phyloP scores from a whole-genome alignment of 2,797 vertebrate species.

The Amazonetta brasiliensis region DNA sequence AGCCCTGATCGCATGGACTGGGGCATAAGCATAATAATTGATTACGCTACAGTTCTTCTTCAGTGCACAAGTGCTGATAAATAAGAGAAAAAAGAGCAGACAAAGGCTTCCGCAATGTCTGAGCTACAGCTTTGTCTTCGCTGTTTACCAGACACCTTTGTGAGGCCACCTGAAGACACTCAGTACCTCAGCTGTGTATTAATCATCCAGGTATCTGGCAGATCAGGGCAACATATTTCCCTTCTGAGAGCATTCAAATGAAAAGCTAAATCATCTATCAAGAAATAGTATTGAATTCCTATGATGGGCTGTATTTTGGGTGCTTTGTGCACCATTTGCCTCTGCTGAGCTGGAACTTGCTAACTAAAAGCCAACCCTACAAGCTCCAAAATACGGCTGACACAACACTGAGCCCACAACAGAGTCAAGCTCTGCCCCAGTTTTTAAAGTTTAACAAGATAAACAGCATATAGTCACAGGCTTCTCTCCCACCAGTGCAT shows the following conservation, averaged over 20 bases:
- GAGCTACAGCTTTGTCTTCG: neutral
- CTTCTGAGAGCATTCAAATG: neutral
- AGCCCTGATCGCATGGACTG: neutral
- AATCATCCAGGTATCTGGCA: neutral
- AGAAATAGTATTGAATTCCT: neutral
- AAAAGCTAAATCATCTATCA: neutral
- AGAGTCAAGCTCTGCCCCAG: neutral
- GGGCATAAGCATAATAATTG: neutral
- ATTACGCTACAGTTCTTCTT: neutral
- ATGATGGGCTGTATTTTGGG: neutral
- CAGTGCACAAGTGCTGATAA: neutral
- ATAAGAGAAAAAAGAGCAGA: neutral
- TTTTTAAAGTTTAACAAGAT: neutral
- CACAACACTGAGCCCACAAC: neutral
- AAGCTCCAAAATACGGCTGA: neutral
- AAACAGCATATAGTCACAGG: neutral
- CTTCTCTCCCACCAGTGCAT: neutral
- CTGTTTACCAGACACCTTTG: neutral
- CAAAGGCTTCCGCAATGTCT: neutral
- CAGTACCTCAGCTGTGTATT: neutral
- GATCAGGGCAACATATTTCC: neutral
- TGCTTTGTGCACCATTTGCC: neutral
- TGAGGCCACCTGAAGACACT: neutral
- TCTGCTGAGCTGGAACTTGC: neutral
- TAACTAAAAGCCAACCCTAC: neutral